A percentile compares a stretch with the other conserved stretches of the same genome.
Conservation (phyloP, 2,113 vertebrate genomes). For the Acrocephalus kingi region DNA sequence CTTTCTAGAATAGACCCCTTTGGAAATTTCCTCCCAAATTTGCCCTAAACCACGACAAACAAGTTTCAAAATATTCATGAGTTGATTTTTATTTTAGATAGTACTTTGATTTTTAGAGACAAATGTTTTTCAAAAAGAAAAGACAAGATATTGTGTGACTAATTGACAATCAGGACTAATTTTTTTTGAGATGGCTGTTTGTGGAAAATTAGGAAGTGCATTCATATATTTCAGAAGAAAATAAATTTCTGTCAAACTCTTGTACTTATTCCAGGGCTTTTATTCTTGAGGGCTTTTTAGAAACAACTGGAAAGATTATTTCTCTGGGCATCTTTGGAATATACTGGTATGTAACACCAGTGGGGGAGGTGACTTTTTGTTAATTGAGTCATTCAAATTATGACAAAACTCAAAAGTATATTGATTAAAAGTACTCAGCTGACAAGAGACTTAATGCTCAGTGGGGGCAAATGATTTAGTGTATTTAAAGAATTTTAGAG, state of each 20-base stretch:
- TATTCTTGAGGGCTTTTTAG: not conserved
- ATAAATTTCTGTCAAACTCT: not conserved
- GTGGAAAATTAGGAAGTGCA: not conserved
- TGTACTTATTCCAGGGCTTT: not conserved
- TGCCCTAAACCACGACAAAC: not conserved
- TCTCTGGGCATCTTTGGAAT: not conserved
- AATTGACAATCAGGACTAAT: not conserved
- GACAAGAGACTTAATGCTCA: constrained; percentile 45
- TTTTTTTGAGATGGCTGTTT: not conserved
- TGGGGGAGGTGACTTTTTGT: not conserved
- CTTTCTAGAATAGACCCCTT: not conserved
- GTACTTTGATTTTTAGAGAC: not conserved
- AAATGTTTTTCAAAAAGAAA: not conserved
- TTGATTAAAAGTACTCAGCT: constrained; percentile 47
- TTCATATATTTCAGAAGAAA: not conserved
- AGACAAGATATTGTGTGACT: not conserved
- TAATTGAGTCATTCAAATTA: constrained; percentile 30
- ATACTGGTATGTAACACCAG: not conserved
- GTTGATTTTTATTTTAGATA: not conserved
- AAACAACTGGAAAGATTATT: not conserved
- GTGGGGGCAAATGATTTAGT: constrained; percentile 20
- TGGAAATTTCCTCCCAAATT: not conserved
- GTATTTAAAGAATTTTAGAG: constrained; percentile 53
- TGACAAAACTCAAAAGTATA: constrained; percentile 51
- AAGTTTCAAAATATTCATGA: not conserved